Conservation (phyloP, 1,140 invertebrate genomes). For the Drosophila nikananu region DNA sequence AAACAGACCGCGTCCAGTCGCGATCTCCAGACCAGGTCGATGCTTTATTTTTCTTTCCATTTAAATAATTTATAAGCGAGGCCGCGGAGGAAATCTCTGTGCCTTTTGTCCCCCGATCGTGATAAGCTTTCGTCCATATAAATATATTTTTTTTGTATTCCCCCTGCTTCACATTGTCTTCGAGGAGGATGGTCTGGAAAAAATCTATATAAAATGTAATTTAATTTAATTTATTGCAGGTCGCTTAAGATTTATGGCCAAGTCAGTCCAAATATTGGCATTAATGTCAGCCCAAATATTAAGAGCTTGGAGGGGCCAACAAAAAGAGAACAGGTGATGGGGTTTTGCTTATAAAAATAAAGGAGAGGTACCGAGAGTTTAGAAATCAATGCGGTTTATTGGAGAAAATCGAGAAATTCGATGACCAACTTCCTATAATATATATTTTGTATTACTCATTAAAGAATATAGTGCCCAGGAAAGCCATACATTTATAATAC, state of each 20-base stretch:
- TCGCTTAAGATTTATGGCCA: conserved; percentile 60
- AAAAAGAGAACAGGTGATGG: conserved; percentile 27
- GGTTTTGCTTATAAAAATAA: not conserved
- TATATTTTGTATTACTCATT: not conserved
- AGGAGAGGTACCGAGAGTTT: not conserved
- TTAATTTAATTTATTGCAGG: conserved; percentile 74
- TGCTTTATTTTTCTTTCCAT: conserved; percentile 75
- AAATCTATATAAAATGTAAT: conserved; percentile 63
- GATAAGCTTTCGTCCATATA: conserved; percentile 55
- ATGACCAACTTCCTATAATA: not conserved
- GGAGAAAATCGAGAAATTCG: not conserved
- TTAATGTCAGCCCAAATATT: conserved; percentile 62
- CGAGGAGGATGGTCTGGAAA: conserved; percentile 6
- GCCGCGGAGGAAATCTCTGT: conserved; percentile 61
- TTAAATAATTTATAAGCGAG: conserved; percentile 81
- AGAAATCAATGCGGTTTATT: not conserved
- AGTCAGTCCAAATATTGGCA: conserved; percentile 60
- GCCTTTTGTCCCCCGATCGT: conserved; percentile 72
- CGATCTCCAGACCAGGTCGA: conserved; percentile 14
- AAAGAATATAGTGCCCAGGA: not conserved
- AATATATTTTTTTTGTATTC: conserved; percentile 12
- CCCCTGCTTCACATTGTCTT: conserved; percentile 57
- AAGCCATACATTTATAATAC: not conserved
- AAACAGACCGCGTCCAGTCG: conserved; percentile 78
- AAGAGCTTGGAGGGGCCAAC: conserved; percentile 22